A percentile compares a stretch with the other conserved stretches of the same genome.
These are phyloP conservation scores for Ascidia mentula DNA, from an alignment of 23 tunicate species.

Conservation along the genomic window DNA sequence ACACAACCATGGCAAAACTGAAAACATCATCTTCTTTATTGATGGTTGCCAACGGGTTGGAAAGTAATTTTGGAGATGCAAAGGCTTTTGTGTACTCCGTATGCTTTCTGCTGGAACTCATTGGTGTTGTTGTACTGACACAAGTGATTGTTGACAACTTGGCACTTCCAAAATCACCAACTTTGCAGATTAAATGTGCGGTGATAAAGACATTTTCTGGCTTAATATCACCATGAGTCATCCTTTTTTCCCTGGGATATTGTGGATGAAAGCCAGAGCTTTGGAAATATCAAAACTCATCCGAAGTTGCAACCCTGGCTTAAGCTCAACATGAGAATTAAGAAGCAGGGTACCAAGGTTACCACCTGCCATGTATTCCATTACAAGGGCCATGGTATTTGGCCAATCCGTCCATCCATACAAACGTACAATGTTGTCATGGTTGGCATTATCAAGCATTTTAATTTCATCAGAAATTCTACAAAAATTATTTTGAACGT, in stretches of 20 bases:
- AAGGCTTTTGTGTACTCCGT: not conserved
- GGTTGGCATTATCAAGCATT: not conserved
- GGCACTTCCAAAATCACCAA: slow-evolving; percentile 16
- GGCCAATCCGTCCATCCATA: slow-evolving; percentile 18
- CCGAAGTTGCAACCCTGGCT: not conserved
- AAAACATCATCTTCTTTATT: not conserved
- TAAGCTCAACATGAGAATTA: not conserved
- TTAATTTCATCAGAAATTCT: slow-evolving; percentile 1
- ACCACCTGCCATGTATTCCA: slow-evolving; percentile 8
- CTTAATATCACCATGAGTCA: slow-evolving; percentile 3
- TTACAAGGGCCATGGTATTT: not conserved
- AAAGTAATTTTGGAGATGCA: not conserved
- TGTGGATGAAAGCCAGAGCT: not conserved
- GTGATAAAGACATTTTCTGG: slow-evolving; percentile 8
- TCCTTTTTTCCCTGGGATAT: not conserved
- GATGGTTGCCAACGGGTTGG: not conserved
- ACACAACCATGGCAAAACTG: not conserved
- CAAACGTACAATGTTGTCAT: not conserved
- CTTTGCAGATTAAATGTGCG: not conserved
- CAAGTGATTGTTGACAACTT: not conserved
- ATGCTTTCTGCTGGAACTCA: not conserved
- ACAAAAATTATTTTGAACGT: not conserved
- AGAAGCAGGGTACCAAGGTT: not conserved
- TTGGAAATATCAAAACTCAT: not conserved
- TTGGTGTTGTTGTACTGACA: not conserved